Evolutionary conservation across 2,888 invertebrate species (phyloP).

Genomic region (Amaurobius ferox): DNA sequence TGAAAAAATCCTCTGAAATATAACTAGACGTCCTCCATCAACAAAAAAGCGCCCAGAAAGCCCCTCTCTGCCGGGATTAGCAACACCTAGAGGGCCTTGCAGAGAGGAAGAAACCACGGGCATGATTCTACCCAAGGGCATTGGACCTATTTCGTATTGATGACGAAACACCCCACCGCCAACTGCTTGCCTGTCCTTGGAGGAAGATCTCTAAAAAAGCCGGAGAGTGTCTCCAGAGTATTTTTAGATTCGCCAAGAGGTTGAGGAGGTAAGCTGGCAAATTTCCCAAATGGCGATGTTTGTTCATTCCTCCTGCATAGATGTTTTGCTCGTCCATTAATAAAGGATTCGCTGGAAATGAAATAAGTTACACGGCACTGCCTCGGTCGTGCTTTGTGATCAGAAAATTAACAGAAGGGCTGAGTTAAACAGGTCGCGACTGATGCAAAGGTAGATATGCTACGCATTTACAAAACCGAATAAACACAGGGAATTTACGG

Average conservation of each 20-base stretch:
- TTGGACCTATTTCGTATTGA: conserved; percentile 26
- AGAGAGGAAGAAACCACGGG: background rate
- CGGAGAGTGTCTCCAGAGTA: conserved; percentile 11
- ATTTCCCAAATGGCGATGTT: conserved; percentile 9
- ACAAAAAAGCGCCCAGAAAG: background rate
- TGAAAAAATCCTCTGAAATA: background rate
- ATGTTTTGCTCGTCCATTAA: background rate
- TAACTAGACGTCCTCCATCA: background rate
- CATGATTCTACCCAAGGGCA: conserved; percentile 18
- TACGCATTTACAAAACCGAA: no score
- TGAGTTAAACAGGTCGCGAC: no score
- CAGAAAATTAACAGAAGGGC: no score
- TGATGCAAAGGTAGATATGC: no score
- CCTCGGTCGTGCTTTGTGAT: no score
- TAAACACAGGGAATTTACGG: no score
- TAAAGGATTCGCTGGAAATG: background rate
- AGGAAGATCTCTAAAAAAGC: background rate
- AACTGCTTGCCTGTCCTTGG: conserved; percentile 9
- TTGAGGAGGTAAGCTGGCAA: conserved; percentile 18
- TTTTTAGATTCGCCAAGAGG: conserved; percentile 23
- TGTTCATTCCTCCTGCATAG: background rate
- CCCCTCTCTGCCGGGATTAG: background rate
- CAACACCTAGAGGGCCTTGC: conserved; percentile 11
- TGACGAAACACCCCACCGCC: conserved; percentile 3
- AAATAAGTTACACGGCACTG: background rate